Base-by-base conservation (phyloP, 2,888 invertebrate genomes). In the Eupithecia vulgata region DNA sequence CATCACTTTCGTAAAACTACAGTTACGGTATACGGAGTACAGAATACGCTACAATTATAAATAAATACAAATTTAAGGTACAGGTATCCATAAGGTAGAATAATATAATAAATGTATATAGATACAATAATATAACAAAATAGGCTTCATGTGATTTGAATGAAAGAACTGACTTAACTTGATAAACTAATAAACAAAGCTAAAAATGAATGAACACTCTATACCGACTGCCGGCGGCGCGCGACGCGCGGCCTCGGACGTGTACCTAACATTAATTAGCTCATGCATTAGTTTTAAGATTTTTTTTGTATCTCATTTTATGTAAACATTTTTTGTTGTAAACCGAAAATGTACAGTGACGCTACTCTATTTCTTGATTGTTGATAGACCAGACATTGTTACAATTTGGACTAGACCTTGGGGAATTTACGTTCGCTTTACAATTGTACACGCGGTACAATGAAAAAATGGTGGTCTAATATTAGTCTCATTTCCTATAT, bases 401-500 rank as follows among this genome's bases (percentile, higher is more conserved):
- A 90, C 87, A 87, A 82, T 89, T 91, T 88, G 76, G 82, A 82
- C 76, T 75, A 86, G 89, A 87, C 94, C 94, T 94, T 94, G 93
- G 91, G 88, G 90, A 90, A 92, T 93, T 90, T 84, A 88, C 90
- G 85, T 71, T 76, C 65, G 40, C 68, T 45, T 59, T 65, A 76
- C 78, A 77, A 73, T 75, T 12, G 62, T 64, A 64, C 35, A 72
- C 35, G 69, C 71, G 75, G 70, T 65, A 71, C 71, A 30, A 66
- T 67, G n/a, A n/a, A 67, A 57, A 64, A 67, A 66, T 45, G 59
- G 30, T 62, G 25, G 13, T 21, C 35, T 35, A 40, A 40, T 65
- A 40, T n/a, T 37, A n/a, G 25, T 25, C 37, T 40, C 35, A 25
- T 65, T 37, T 65, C 65, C 65, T 40, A 65, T 65, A 61, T 25